Evolutionary conservation across 2,888 invertebrate species (phyloP), one percentile per base, ranked within the genome.

Genomic region (Calameuta filiformis): DNA sequence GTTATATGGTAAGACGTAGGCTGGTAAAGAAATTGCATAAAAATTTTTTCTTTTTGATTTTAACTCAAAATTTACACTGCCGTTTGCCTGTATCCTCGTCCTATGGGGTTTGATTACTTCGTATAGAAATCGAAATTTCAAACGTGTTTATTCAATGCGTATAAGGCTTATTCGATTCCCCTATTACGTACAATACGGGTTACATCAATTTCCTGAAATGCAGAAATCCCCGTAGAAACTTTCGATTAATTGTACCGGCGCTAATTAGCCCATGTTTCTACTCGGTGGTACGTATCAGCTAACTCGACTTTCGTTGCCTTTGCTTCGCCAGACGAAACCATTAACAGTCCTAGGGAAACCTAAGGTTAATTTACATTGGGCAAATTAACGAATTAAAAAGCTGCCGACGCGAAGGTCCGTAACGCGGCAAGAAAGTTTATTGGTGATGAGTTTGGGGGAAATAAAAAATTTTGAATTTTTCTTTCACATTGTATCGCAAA

Each of bases 181-280:
- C 23, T 23, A 9, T 23, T 56, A 23, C 0, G 0, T 6, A 56
- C 23, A 9, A 1, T 9, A 9, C 6, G 56, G 1, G 23, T 2
- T 56, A 76, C 73, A 80, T 81, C 79, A 71, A 74, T 73, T 75
- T 69, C 37, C 68, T 71, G 79, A 79, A 76, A 82, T 81, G 79
- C 75, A 68, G 76, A 75, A 31, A 85, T 86, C 81, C 83, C 81
- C 81, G 88, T 87, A 80, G 89, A 85, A 89, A 88, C 89, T 88
- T 87, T 84, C 84, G 87, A 87, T 89, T 89, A 89, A 85, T 86
- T 84, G 81, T 82, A 82, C 84, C 84, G 85, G 86, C 82, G 88
- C 87, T 90, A 90, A 90, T 90, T 90, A 89, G 86, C 87, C 89
- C 89, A 88, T 89, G 88, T 87, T 89, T 88, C 85, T 81, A 9